Base-by-base conservation (phyloP, 2,888 invertebrate species). In the Drosophila siamana region DNA sequence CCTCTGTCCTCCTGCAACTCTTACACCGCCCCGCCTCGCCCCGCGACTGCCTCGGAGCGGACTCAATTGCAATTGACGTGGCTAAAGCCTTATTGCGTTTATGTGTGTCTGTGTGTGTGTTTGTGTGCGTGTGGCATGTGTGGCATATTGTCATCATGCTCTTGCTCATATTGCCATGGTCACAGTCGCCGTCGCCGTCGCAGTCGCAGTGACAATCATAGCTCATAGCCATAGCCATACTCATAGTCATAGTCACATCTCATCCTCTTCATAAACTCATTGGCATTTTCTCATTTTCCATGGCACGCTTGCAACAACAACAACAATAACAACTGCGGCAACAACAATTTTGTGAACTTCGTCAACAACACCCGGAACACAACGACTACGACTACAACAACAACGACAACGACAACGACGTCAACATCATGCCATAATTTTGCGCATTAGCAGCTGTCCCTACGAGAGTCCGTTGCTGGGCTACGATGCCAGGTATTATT, bases 401-500 rank as follows among this genome's bases (percentile, higher is more conserved):
- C n/a, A n/a, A n/a, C n/a, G 7, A 15, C 62, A 36, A 40, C 40
- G 9, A 16, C 47, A 13, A 40, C n/a, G n/a, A n/a, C 50, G 22
- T n/a, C 15, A 24, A 26, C 38, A 28, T 54, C 59, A 47, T 16
- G 13, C 40, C 36, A 78, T 76, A 78, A 78, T 75, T 74, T 85
- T 76, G 62, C 73, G 78, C 70, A 85, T 84, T 83, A 83, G 67
- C 80, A 91, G 92, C 78, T 88, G 86, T 71, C 86, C 90, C 66
- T 92, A 89, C 69, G 92, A 92, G 86, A 92, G 92, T 78, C 90
- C 92, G 66, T 80, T 89, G 61, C 80, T 92, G 84, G 90, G 90
- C 73, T 91, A 91, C 72, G 92, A 92, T 72, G 88, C 91, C 85
- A 92, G 92, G 92, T 92, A 92, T 65, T 77, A 64, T 61, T 64